These are phyloP conservation scores for Phoxinus phoxinus DNA, from an alignment of 2,113 vertebrate genomes.

Conservation along the genomic window DNA sequence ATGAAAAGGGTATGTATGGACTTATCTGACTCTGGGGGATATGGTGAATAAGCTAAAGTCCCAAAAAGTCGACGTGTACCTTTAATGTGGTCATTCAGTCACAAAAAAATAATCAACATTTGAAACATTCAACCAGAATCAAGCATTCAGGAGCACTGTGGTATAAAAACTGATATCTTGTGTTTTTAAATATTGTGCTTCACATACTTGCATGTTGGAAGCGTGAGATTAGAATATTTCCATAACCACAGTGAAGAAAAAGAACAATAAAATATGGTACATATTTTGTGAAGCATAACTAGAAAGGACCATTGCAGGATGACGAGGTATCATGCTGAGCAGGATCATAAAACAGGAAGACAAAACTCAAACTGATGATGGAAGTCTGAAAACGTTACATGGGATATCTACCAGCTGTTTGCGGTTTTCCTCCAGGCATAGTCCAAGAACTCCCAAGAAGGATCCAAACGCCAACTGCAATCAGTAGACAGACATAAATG, in stretches of 20 bases:
- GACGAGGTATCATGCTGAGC: conserved; percentile 3
- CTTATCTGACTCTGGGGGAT: too few relatives aligned
- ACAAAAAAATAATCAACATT: background rate
- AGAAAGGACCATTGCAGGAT: conserved; percentile 9
- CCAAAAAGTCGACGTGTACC: too few relatives aligned
- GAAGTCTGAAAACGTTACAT: conserved; percentile 8
- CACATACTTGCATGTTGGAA: background rate
- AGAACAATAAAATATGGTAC: background rate
- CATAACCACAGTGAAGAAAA: background rate
- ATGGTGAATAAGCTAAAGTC: too few relatives aligned
- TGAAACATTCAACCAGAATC: background rate
- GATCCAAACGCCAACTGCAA: conserved; percentile 76
- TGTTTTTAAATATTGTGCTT: background rate
- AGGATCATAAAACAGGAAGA: conserved; percentile 19
- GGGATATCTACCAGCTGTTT: conserved; percentile 72
- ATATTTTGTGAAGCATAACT: conserved; percentile 12
- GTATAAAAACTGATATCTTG: background rate
- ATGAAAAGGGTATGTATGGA: too few relatives aligned
- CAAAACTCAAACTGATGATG: background rate
- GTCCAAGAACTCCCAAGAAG: conserved; percentile 76
- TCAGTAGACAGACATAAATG: conserved; percentile 34
- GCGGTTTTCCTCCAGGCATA: conserved; percentile 75
- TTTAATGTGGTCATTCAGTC: background rate
- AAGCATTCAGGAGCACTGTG: background rate
- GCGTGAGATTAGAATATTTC: background rate